Evolutionary conservation across 2,113 vertebrate genomes (phyloP).

Genomic region (Furnarius figulus): DNA sequence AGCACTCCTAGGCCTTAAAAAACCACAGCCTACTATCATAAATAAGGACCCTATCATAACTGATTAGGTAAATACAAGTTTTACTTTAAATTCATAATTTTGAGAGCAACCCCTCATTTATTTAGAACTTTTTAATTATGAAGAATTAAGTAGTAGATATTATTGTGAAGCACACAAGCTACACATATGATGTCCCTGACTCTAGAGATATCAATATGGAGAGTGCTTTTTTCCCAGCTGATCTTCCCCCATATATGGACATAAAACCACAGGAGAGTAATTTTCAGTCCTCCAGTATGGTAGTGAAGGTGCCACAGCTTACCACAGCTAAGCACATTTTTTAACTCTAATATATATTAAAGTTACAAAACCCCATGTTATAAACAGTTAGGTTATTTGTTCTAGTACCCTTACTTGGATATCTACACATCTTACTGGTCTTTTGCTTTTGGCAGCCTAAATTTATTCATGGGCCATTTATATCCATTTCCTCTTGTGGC

Average conservation of each 20-base stretch:
- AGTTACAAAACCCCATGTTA: neutral
- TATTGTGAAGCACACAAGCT: neutral
- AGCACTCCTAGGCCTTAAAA: neutral
- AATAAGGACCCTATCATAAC: neutral
- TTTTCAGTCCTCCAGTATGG: neutral
- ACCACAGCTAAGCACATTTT: neutral
- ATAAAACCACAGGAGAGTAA: neutral
- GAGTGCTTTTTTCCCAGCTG: neutral
- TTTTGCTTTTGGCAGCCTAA: constrained; percentile 1
- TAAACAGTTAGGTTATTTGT: neutral
- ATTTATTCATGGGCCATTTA: constrained; percentile 33
- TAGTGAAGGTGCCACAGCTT: neutral
- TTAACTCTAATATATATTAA: neutral
- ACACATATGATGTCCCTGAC: neutral
- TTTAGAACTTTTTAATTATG: neutral
- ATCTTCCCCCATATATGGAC: neutral
- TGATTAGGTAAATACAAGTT: neutral
- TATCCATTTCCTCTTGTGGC: neutral
- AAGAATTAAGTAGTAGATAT: neutral
- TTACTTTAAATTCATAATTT: neutral
- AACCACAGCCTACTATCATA: neutral
- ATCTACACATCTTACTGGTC: neutral
- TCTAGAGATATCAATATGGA: neutral
- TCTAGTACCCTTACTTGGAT: neutral
- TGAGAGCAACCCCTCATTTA: neutral